Conservation (phyloP, 2,888 invertebrate species). For the Tuta absoluta region DNA sequence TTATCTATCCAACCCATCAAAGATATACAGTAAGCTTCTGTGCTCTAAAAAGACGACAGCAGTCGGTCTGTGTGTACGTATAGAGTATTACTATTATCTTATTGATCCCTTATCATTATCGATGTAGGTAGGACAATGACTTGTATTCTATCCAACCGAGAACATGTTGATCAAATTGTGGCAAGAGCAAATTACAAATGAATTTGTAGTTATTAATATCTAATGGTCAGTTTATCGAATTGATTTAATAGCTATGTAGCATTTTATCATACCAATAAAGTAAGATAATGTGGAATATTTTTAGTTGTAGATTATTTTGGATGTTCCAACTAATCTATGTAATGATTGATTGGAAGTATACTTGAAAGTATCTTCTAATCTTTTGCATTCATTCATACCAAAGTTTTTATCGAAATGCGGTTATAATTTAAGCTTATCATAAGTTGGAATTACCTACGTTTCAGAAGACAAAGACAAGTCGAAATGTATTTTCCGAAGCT, state of each 20-base stretch:
- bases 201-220: slow-evolving; percentile 6
- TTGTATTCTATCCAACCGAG: slow-evolving; percentile 45
- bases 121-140: slow-evolving; percentile 51
- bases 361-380: no score
- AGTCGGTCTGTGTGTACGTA: slow-evolving; percentile 9
- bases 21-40: slow-evolving; percentile 12
- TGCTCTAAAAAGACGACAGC: slow-evolving; percentile 19
- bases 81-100: slow-evolving; percentile 40
- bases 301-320: slow-evolving; percentile 1
- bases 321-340: neutral
- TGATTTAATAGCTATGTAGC: neutral
- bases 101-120: slow-evolving; percentile 49
- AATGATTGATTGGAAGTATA: neutral
- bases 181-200: slow-evolving; percentile 8
- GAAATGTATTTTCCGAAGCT: no score
- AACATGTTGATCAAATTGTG: slow-evolving; percentile 17
- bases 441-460: no score
- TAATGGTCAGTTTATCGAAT: slow-evolving; percentile 8
- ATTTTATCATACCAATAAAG: neutral
- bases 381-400: no score
- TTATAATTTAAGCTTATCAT: no score
- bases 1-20: neutral
- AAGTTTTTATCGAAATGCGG: no score
- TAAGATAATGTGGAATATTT: neutral
- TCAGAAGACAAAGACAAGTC: no score